Conservation (phyloP, 2,888 invertebrate species). For the Neoscelio sp. region DNA sequence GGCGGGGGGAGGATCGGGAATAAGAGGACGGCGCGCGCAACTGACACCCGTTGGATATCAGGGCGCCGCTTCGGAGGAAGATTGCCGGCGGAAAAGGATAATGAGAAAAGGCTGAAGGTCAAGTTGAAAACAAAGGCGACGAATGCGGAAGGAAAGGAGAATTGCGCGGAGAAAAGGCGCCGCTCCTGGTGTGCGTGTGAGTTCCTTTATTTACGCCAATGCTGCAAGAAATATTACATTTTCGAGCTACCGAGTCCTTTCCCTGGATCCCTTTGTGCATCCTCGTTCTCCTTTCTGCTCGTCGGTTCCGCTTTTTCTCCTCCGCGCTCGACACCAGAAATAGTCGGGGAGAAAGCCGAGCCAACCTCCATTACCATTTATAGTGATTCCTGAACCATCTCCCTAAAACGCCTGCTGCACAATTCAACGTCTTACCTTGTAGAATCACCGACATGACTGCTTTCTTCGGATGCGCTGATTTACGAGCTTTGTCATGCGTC, state of each 20-base stretch:
- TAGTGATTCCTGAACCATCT: constrained; percentile 81
- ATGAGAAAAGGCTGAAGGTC: constrained; percentile 54
- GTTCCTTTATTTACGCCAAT: constrained; percentile 76
- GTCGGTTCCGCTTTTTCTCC: constrained; percentile 40
- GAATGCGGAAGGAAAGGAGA: constrained; percentile 11
- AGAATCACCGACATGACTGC: constrained; percentile 69
- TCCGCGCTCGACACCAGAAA: constrained; percentile 42
- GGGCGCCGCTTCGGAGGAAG: constrained; percentile 21
- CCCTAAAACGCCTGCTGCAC: constrained; percentile 67
- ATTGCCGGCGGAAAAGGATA: constrained; percentile 48
- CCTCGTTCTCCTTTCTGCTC: constrained; percentile 44
- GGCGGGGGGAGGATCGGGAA: not conserved
- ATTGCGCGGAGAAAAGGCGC: constrained; percentile 29
- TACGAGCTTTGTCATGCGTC: constrained; percentile 73
- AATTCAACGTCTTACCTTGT: constrained; percentile 65
- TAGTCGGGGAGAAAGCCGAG: constrained; percentile 65
- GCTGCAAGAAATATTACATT: constrained; percentile 80
- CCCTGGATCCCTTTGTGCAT: constrained; percentile 60
- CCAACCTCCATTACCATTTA: constrained; percentile 82
- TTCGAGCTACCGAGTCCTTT: constrained; percentile 73
- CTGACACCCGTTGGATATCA: constrained; percentile 39
- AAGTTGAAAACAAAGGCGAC: constrained; percentile 54
- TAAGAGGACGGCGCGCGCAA: constrained; percentile 18
- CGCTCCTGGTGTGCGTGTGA: constrained; percentile 32
- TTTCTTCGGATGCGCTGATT: constrained; percentile 71